Percentiles rank a stretch among this genome's conserved stretches.
Evolutionary conservation across 2,113 vertebrate genomes (phyloP).

Genomic region (Bagarius yarrelli): DNA sequence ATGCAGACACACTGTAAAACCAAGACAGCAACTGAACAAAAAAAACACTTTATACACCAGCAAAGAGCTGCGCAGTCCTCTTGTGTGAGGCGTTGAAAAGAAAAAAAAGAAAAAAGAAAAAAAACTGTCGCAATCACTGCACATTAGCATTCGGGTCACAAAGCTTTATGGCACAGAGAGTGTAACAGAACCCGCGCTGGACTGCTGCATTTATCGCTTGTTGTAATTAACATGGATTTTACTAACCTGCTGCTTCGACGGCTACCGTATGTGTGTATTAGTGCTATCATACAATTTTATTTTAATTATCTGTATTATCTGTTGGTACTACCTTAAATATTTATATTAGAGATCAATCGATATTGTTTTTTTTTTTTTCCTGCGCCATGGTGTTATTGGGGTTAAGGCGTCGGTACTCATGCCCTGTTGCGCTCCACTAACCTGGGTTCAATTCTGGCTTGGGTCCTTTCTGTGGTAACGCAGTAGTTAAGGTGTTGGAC

Average conservation of each 20-base stretch:
- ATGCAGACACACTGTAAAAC: constrained; percentile 56
- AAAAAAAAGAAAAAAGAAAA: too few relatives aligned
- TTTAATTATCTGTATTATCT: background rate
- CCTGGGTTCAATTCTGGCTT: too few relatives aligned
- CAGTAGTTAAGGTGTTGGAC: too few relatives aligned
- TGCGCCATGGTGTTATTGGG: background rate
- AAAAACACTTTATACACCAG: constrained; percentile 51
- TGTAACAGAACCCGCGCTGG: background rate
- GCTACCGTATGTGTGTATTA: background rate
- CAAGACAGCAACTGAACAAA: constrained; percentile 50
- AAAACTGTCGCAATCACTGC: constrained; percentile 57
- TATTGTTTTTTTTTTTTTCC: too few relatives aligned
- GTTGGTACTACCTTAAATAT: background rate
- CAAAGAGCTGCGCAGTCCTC: constrained; percentile 52
- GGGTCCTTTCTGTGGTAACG: too few relatives aligned
- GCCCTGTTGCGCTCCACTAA: too few relatives aligned
- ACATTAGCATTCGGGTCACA: constrained; percentile 71
- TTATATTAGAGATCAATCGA: too few relatives aligned
- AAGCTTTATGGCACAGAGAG: constrained; percentile 22
- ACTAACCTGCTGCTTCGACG: background rate
- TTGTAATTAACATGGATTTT: background rate
- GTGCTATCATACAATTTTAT: background rate
- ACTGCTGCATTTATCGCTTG: constrained; percentile 8
- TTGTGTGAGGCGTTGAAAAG: constrained; percentile 50
- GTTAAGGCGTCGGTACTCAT: too few relatives aligned